Evolutionary conservation across 2,888 invertebrate genomes (phyloP).

Genomic region (Drosophila longiperda): DNA sequence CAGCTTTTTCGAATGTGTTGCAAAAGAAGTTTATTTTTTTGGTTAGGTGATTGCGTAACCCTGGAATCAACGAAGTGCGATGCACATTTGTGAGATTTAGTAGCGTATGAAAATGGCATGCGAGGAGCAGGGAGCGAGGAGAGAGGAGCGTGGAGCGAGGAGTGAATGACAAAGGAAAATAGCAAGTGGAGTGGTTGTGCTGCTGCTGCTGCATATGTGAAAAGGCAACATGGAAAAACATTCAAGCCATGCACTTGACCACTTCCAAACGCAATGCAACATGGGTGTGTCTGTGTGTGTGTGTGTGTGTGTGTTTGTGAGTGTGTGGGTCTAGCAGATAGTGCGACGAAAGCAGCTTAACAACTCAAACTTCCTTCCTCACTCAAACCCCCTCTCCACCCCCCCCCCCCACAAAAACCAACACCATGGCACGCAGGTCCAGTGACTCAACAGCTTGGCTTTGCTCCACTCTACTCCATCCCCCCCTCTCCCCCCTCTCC

Average conservation of each 20-base stretch:
- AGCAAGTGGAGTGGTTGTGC: neutral
- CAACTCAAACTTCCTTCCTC: constrained; percentile 60
- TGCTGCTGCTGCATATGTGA: constrained; percentile 47
- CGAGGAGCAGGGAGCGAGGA: constrained; percentile 17
- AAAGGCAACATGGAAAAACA: constrained; percentile 50
- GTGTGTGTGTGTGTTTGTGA: constrained; percentile 12
- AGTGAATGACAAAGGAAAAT: constrained; percentile 5
- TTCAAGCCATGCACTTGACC: constrained; percentile 54
- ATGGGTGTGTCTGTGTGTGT: constrained; percentile 26
- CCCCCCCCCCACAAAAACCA: neutral
- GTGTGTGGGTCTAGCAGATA: constrained; percentile 34
- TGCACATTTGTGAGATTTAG: constrained; percentile 62
- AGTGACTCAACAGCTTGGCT: constrained; percentile 51
- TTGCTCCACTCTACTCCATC: neutral
- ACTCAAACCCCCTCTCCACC: neutral
- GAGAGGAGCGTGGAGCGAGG: constrained; percentile 19
- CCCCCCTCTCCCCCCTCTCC: too few species aligned
- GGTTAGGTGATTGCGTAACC: constrained; percentile 24
- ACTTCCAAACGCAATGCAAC: constrained; percentile 56
- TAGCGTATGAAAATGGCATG: constrained; percentile 61
- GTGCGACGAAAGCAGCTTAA: constrained; percentile 68
- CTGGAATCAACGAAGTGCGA: constrained; percentile 44
- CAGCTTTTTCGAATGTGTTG: constrained; percentile 1
- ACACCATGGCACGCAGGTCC: constrained; percentile 27
- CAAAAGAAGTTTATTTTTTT: neutral